Base-by-base conservation (phyloP, 1,140 invertebrate species). In the Latrodectus geometricus region DNA sequence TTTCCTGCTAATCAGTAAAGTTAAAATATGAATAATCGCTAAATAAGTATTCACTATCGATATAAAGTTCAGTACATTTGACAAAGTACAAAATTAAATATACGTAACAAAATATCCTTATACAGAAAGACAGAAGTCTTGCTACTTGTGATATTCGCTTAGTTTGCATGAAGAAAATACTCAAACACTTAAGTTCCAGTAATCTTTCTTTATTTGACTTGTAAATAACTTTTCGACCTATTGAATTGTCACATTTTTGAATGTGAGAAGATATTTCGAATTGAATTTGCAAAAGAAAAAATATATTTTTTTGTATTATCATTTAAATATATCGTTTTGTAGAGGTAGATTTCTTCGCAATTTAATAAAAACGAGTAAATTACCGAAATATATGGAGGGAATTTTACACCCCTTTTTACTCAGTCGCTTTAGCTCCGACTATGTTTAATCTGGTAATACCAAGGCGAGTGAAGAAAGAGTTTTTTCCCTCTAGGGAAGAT, bases 321-420 rank as follows among this genome's bases (percentile, higher is more conserved):
- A 12, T 70, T 81, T 81, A 81, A 70, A 72, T 50, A 70, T 81
- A 68, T 68, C 69, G 54, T 81, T 81, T 81, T 50, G 50, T 17
- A 11, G 20, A 56, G n/a, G 56, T 54, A 70, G 66, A 72, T 81
- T 81, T 70, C 68, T 54, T 81, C 70, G 35, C 68, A 52, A 70
- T 81, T 49, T 48, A 79, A 81, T n/a, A n/a, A 69, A 81, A 72
- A 72, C 49, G 66, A 81, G 48, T 81, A n/a, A 70, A 81, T 70
- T 70, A 81, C 54, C 79, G 49, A 72, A 70, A 68, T 79, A 79
- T 79, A 79, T 65, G 56, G 17, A 74, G 9, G 12, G 14, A 14
- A 21, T 20, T 72, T 72, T 72, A 49, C 54, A 20, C 65, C 69
- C 61, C 21, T 49, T 35, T 35, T 35, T 35, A n/a, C 35, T 35